phyloP scores from a whole-genome alignment of 2,797 vertebrate species.

The Anas bernieri region DNA sequence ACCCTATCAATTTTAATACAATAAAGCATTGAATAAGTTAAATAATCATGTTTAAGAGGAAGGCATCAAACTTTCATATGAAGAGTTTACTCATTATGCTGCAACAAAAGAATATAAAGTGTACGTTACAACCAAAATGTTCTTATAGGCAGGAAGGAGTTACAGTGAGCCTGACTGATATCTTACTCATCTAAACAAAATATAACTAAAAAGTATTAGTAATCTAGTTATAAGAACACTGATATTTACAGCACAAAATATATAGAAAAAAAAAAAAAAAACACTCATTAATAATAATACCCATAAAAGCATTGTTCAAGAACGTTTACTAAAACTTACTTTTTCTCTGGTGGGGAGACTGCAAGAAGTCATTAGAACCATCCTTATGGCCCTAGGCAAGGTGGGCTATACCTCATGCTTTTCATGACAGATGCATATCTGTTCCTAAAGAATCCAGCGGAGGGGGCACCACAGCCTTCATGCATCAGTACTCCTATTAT shows the following conservation, averaged over 20 bases:
- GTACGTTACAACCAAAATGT: not conserved
- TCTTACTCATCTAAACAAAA: not conserved
- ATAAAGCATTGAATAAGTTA: not conserved
- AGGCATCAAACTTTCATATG: not conserved
- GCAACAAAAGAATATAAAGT: not conserved
- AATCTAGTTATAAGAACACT: not conserved
- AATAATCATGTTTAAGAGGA: not conserved
- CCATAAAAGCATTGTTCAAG: not conserved
- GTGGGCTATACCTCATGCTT: not conserved
- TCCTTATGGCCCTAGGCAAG: not conserved
- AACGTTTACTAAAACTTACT: not conserved
- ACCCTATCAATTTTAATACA: not conserved
- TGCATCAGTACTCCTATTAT: not conserved
- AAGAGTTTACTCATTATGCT: not conserved
- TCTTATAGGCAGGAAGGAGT: not conserved
- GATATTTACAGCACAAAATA: not conserved
- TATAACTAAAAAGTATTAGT: not conserved
- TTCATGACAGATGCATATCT: not conserved
- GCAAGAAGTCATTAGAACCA: not conserved
- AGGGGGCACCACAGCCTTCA: not conserved
- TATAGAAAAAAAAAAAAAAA: not conserved
- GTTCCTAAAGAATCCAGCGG: not conserved
- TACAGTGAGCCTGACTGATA: rapidly evolving
- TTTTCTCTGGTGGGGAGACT: not conserved
- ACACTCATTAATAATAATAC: not conserved